Evolutionary conservation across 2,888 invertebrate species (phyloP).

Genomic region (Alentia gelatinosa): DNA sequence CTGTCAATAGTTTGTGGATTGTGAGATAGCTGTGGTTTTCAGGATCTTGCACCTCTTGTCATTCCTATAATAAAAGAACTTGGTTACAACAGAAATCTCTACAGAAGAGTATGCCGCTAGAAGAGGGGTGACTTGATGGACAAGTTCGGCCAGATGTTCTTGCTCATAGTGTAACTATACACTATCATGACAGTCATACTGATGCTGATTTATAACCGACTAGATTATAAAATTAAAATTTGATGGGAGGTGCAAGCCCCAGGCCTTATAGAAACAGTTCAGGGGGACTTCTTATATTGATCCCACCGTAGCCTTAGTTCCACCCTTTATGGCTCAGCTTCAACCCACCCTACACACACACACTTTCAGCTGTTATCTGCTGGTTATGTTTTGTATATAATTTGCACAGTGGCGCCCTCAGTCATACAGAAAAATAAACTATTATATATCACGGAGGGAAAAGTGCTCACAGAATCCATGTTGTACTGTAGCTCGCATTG

Average conservation of each 20-base stretch:
- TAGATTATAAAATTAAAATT: neutral
- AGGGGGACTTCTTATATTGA: neutral
- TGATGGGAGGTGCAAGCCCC: conserved; percentile 1
- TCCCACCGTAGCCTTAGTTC: conserved; percentile 3
- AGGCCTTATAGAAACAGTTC: neutral
- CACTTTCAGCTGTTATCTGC: neutral
- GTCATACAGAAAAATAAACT: neutral
- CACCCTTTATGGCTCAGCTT: too few relatives aligned
- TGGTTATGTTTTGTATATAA: conserved; percentile 8
- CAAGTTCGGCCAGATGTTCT: neutral
- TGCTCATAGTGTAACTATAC: neutral
- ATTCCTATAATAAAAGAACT: neutral
- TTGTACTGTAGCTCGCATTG: conserved; percentile 36
- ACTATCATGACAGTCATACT: neutral
- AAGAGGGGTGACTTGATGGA: neutral
- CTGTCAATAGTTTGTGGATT: neutral
- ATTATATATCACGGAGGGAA: neutral
- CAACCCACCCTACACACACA: neutral
- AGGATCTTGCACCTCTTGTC: conserved; percentile 22
- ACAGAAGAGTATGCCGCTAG: neutral
- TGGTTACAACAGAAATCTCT: neutral
- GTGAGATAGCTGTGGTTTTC: neutral
- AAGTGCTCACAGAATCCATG: neutral
- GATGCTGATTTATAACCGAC: neutral
- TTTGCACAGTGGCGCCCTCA: conserved; percentile 24